These are phyloP conservation scores for Salarias fasciatus DNA, from an alignment of 2,797 vertebrate genomes.

Conservation along the genomic window DNA sequence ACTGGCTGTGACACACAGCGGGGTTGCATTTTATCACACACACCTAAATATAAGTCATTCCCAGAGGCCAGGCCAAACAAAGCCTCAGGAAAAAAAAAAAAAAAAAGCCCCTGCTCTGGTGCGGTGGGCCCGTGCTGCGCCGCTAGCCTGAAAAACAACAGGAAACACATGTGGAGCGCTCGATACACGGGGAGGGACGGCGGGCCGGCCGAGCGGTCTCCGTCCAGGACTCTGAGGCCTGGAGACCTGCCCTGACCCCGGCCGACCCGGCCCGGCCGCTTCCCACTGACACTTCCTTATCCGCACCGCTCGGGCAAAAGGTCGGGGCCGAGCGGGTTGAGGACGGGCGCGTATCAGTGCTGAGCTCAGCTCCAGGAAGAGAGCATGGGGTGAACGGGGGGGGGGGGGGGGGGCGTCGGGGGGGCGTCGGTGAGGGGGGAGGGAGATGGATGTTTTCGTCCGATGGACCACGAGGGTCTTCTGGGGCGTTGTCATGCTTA, in stretches of 20 bases:
- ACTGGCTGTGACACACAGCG: conserved; percentile 35
- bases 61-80: conserved; percentile 86
- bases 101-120: conserved; percentile 84
- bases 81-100: conserved; percentile 78
- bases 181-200: conserved; percentile 68
- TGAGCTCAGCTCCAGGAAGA: conserved; percentile 73
- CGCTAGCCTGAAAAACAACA: conserved; percentile 86
- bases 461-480: conserved; percentile 18
- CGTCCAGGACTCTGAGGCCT: conserved; percentile 46
- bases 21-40: conserved; percentile 53
- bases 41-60: conserved; percentile 84
- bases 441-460: conserved; percentile 54
- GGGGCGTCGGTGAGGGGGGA: conserved; percentile 29
- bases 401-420: conserved; percentile 45
- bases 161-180: conserved; percentile 90
- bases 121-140: conserved; percentile 47
- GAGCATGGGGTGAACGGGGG: conserved; percentile 41
- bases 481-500: conserved; percentile 51
- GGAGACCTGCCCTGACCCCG: conserved; percentile 60
- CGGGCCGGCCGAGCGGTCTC: conserved; percentile 51
- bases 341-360: conserved; percentile 54
- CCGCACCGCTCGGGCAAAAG: conserved; percentile 61
- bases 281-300: conserved; percentile 78
- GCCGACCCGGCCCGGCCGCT: too few relatives aligned
- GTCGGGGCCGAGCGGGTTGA: conserved; percentile 41